Evolutionary conservation across 2,888 invertebrate species (phyloP).

Genomic region (Apoda limacodes): DNA sequence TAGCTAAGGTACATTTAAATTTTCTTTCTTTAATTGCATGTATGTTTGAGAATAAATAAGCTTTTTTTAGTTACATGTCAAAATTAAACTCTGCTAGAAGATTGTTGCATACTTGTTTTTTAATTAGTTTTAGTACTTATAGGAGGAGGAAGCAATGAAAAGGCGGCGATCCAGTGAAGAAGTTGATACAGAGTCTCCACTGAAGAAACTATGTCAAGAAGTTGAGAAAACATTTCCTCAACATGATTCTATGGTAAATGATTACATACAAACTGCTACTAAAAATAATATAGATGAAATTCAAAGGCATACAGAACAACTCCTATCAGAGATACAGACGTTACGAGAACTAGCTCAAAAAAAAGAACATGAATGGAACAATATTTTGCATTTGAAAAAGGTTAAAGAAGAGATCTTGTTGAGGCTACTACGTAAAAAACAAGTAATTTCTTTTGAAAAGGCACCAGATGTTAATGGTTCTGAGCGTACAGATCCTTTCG

Average conservation of each 20-base stretch:
- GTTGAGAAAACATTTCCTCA: slow-evolving; percentile 63
- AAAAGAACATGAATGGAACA: slow-evolving; percentile 90
- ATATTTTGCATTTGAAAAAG: slow-evolving; percentile 83
- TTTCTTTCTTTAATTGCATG: slow-evolving; percentile 11
- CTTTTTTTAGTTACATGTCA: no score
- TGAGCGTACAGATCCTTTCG: slow-evolving; percentile 48
- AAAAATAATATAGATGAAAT: slow-evolving; percentile 72
- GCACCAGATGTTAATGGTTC: slow-evolving; percentile 48
- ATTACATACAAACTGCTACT: slow-evolving; percentile 73
- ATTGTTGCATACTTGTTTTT: no score
- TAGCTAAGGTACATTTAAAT: slow-evolving; percentile 40
- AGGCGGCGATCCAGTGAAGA: slow-evolving; percentile 54
- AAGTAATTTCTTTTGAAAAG: slow-evolving; percentile 67
- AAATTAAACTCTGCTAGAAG: no score
- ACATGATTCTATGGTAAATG: slow-evolving; percentile 71
- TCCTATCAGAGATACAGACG: slow-evolving; percentile 75
- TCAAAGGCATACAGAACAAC: slow-evolving; percentile 73
- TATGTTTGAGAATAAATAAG: no score
- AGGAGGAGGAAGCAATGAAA: slow-evolving; percentile 47
- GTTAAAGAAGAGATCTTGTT: slow-evolving; percentile 85
- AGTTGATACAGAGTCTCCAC: slow-evolving; percentile 53
- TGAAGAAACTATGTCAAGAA: slow-evolving; percentile 62
- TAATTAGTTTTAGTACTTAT: not conserved
- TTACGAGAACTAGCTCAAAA: slow-evolving; percentile 79
- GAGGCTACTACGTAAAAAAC: slow-evolving; percentile 77